phyloP scores from a whole-genome alignment of 1,140 invertebrate genomes.

The Semibalanus balanoides region DNA sequence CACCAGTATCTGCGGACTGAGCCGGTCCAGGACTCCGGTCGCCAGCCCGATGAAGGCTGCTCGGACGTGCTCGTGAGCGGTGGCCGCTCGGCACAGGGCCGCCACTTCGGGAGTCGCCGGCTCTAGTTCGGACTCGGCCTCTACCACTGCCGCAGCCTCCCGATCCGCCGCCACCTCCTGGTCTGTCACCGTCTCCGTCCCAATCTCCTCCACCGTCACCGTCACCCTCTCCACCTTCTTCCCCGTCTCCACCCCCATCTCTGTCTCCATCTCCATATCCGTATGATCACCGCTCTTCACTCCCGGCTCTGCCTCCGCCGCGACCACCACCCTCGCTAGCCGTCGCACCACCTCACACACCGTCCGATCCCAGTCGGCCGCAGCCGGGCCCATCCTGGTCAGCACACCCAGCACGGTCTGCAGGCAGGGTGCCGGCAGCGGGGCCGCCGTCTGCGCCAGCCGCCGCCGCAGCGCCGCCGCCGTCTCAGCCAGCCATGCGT shows the following conservation, averaged over 20 bases:
- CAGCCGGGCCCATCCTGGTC: too few relatives aligned
- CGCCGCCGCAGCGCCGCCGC: not conserved
- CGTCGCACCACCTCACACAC: not conserved
- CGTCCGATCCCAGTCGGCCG: not conserved
- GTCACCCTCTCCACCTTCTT: too few relatives aligned
- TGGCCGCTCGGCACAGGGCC: not conserved
- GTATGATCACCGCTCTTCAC: not conserved
- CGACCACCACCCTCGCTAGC: not conserved
- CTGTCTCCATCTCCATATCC: too few relatives aligned
- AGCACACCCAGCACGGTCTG: not conserved
- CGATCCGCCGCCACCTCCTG: too few relatives aligned
- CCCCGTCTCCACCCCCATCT: too few relatives aligned
- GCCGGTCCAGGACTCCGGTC: not conserved
- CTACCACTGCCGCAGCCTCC: too few relatives aligned
- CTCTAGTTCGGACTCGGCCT: too few relatives aligned
- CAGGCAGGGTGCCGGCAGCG: not conserved
- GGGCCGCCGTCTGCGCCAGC: not conserved
- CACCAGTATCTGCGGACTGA: not conserved
- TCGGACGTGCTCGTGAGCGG: not conserved
- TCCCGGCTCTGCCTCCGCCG: not conserved
- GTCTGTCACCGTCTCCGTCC: too few relatives aligned
- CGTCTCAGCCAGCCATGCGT: not conserved
- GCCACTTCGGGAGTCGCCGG: too few relatives aligned
- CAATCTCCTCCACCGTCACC: too few relatives aligned
- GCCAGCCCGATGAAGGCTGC: not conserved